Evolutionary conservation across 1,140 invertebrate species (phyloP).

Genomic region (Parasteatoda tepidariorum): DNA sequence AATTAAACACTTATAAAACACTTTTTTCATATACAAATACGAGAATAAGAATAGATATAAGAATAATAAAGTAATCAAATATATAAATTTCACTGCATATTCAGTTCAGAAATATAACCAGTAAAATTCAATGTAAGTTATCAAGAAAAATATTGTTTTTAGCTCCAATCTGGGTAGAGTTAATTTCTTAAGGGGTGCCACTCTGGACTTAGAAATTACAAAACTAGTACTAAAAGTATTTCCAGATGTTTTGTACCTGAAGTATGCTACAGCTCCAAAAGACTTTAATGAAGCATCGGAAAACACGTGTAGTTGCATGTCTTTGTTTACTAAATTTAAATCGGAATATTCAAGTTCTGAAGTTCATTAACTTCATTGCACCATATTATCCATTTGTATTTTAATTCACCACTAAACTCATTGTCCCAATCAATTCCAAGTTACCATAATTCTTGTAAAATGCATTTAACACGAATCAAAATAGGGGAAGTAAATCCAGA

Average conservation of each 20-base stretch:
- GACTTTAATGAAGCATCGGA: neutral
- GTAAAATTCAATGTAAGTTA: no score
- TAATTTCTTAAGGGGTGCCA: slow-evolving; percentile 2
- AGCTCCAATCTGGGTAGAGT: neutral
- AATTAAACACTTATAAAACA: no score
- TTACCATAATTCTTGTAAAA: slow-evolving; percentile 32
- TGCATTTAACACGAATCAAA: neutral
- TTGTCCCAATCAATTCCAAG: neutral
- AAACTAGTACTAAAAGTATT: neutral
- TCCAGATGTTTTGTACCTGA: neutral
- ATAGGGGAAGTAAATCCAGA: slow-evolving; percentile 12
- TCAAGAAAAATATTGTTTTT: no score
- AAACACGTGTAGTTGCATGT: neutral
- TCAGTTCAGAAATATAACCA: no score
- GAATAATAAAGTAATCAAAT: no score
- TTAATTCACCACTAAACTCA: neutral
- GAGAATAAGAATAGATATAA: no score
- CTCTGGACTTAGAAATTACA: neutral
- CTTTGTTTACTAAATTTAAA: neutral
- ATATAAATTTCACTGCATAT: no score
- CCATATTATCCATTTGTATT: neutral
- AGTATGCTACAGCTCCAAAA: slow-evolving; percentile 2
- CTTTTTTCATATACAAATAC: no score
- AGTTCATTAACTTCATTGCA: slow-evolving; percentile 17
- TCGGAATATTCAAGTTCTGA: slow-evolving; percentile 8